phyloP scores from a whole-genome alignment of 2,888 invertebrate genomes.

The Iselma pallidipennis region DNA sequence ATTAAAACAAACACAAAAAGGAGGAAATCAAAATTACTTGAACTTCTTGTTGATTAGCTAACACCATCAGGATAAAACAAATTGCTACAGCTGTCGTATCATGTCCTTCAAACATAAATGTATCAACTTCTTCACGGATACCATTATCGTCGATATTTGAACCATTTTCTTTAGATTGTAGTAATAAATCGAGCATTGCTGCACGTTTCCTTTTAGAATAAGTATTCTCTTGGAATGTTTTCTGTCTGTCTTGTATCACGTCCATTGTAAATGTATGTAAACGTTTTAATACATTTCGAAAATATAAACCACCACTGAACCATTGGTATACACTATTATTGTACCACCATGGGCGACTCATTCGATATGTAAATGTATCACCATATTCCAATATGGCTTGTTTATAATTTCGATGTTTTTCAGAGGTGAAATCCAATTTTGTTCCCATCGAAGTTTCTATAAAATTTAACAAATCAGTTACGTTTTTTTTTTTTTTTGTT shows the following conservation, averaged over 20 bases:
- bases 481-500: too few relatives aligned
- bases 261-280: slow-evolving; percentile 13
- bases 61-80: slow-evolving; percentile 32
- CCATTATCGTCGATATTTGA: slow-evolving; percentile 57
- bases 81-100: slow-evolving; percentile 63
- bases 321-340: not conserved
- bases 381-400: slow-evolving; percentile 24
- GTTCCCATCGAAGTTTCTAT: slow-evolving; percentile 26
- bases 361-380: slow-evolving; percentile 9
- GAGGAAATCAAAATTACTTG: slow-evolving; percentile 50
- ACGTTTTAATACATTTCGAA: not conserved
- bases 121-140: slow-evolving; percentile 65
- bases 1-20: not conserved
- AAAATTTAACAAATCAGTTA: too few relatives aligned
- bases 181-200: slow-evolving; percentile 62
- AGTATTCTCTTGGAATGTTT: not conserved
- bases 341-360: slow-evolving; percentile 24
- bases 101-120: slow-evolving; percentile 67
- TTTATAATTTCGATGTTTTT: slow-evolving; percentile 16
- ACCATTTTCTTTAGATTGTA: slow-evolving; percentile 58
- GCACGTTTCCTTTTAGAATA: slow-evolving; percentile 52
- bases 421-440: slow-evolving; percentile 10
- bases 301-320: not conserved
- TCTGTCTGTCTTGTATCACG: slow-evolving; percentile 2
- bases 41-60: slow-evolving; percentile 52